Conservation (phyloP, 2,888 invertebrate genomes). For the Cyclophora albipunctata region DNA sequence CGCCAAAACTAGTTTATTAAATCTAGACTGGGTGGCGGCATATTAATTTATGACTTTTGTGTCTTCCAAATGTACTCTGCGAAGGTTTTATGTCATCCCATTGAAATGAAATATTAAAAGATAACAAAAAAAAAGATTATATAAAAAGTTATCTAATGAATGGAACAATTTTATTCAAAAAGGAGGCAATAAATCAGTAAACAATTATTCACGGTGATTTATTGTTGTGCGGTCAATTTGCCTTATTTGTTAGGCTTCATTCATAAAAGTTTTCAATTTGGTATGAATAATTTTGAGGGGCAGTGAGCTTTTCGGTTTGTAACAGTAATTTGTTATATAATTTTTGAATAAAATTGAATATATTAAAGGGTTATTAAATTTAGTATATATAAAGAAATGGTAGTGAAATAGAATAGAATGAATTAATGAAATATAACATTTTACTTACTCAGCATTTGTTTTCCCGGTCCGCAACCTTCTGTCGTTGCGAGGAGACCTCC, state of each 20-base stretch:
- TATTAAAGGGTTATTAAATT: neutral
- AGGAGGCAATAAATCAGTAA: constrained; percentile 9
- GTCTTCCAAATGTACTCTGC: constrained; percentile 10
- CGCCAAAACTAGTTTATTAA: constrained; percentile 43
- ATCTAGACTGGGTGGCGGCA: constrained; percentile 68
- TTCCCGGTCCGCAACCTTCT: constrained; percentile 67
- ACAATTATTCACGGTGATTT: constrained; percentile 18
- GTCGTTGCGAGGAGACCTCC: constrained; percentile 58
- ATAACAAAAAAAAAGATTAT: constrained; percentile 2
- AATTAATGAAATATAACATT: too few relatives aligned
- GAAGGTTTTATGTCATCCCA: constrained; percentile 3
- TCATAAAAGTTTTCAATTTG: constrained; percentile 8
- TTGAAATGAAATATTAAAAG: constrained; percentile 1
- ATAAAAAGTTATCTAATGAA: constrained; percentile 8
- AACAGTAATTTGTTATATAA: neutral
- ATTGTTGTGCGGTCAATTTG: constrained; percentile 2
- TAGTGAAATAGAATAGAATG: too few relatives aligned
- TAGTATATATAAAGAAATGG: too few relatives aligned
- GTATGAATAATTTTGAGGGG: too few relatives aligned
- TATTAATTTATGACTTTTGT: constrained; percentile 36
- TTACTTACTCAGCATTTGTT: constrained; percentile 66
- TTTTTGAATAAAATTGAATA: neutral
- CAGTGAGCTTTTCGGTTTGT: neutral
- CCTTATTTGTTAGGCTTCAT: constrained; percentile 10
- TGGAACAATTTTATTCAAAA: constrained; percentile 5